Base-by-base conservation (phyloP, 2,888 invertebrate genomes). In the Zelleria hepariella region DNA sequence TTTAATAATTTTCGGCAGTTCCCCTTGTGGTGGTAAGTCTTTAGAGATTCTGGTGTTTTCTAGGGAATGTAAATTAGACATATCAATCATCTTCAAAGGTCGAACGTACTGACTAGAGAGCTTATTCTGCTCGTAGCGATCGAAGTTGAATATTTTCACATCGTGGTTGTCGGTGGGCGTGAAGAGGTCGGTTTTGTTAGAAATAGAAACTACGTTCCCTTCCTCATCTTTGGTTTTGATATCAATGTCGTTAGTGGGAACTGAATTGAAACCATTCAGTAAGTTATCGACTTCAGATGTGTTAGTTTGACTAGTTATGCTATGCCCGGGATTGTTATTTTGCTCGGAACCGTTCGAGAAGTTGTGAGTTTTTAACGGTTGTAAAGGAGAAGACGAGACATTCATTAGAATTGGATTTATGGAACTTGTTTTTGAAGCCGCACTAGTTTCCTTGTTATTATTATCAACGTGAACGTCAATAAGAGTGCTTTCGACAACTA, bases 101-200 rank as follows among this genome's bases (percentile, higher is more conserved):
- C 81, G 80, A 59, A 73, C 71, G 65, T 72, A 82, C 62, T 86
- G 80, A 66, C 68, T 74, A 60, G 74, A 68, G 51, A 80, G 67
- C 71, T 86, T 87, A 60, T 73, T 85, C 68, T 87, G 87, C 71
- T 89, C 89, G 61, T 89, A 89, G n/a, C 82, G 80, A 70, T 89
- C 89, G 59, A 89, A 89, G 66, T 89, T 89, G 67, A 89, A 89
- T 73, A 89, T 85, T 76, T 89, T 87, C 21, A 89, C 80, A 49
- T 84, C 82, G 57, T 86, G 72, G 61, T 72, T 79, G 66, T 83
- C 80, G 20, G 74, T 77, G 8, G 80, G 73, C 18, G 75, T 73
- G 24, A 68, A 59, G 47, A 63, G 68, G 61, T 76, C 75, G 55
- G 63, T 62, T 25, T 62, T 63, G 59, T 70, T 69, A 52, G 62